A percentile compares a stretch with the other conserved stretches of the same genome.
Evolutionary conservation across 1,140 invertebrate genomes (phyloP).

Genomic region (Aphaenogaster rudis): DNA sequence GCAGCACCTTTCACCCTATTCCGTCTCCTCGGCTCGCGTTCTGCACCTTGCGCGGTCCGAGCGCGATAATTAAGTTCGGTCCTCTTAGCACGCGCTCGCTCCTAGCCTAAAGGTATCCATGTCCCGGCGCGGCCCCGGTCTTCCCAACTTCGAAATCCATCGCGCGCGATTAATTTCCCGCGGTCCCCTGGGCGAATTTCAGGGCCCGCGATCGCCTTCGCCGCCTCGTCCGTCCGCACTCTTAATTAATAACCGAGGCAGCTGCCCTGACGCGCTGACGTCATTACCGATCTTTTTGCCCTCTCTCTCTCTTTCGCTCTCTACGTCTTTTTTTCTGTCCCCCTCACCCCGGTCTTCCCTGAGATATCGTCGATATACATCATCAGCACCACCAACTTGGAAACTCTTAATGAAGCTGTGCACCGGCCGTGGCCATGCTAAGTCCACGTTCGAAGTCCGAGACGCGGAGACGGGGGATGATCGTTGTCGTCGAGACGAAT

Average conservation of each 20-base stretch:
- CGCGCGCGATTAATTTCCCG: constrained; percentile 83
- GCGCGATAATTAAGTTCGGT: constrained; percentile 78
- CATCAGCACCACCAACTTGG: constrained; percentile 81
- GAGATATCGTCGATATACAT: constrained; percentile 83
- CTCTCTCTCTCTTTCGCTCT: constrained; percentile 11
- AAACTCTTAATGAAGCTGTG: constrained; percentile 82
- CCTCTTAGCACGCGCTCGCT: constrained; percentile 70
- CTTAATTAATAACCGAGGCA: constrained; percentile 85
- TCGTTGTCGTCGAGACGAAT: constrained; percentile 68
- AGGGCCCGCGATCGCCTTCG: constrained; percentile 70
- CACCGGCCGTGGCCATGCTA: constrained; percentile 57
- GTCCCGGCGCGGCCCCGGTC: constrained; percentile 66
- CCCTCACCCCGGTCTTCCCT: constrained; percentile 64
- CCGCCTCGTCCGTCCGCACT: constrained; percentile 78
- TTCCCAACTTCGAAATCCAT: constrained; percentile 79
- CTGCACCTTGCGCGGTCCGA: constrained; percentile 29
- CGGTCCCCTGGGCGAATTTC: constrained; percentile 80
- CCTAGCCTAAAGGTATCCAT: constrained; percentile 82
- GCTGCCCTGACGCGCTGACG: constrained; percentile 81
- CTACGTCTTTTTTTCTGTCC: constrained; percentile 26
- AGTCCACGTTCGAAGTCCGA: constrained; percentile 58
- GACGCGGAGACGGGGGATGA: constrained; percentile 69
- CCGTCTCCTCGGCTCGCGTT: constrained; percentile 24
- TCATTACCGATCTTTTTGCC: constrained; percentile 84
- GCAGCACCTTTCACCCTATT: constrained; percentile 28